Conservation (phyloP, 2,113 vertebrate species). For the Ondatra zibethicus region DNA sequence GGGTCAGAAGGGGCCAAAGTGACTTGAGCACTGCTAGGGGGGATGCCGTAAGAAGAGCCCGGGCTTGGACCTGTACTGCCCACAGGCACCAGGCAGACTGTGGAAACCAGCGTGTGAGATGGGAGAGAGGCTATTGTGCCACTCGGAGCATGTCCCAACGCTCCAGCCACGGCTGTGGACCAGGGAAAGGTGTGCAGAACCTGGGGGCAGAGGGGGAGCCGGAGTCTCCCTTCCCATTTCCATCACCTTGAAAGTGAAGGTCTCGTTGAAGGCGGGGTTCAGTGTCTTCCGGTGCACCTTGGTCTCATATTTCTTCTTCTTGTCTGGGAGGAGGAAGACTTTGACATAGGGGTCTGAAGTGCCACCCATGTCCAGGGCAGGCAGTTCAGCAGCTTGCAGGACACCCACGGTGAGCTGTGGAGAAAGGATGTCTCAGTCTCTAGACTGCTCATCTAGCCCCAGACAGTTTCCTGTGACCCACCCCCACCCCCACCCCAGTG, state of each 20-base stretch:
- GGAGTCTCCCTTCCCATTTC: accelerated
- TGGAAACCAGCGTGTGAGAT: accelerated
- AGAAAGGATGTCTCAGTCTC: not conserved
- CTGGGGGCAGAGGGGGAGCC: not conserved
- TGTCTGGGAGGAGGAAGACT: conserved; percentile 97
- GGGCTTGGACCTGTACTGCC: too few species aligned
- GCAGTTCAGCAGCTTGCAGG: conserved; percentile 96
- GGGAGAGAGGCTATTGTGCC: not conserved
- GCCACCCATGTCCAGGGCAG: conserved; percentile 96
- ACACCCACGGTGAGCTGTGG: conserved; percentile 96
- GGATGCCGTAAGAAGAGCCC: not conserved
- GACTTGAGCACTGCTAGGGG: accelerated
- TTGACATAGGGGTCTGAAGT: conserved; percentile 98
- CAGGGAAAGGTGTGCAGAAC: not conserved
- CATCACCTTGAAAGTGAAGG: conserved; percentile 96
- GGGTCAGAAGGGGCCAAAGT: not conserved
- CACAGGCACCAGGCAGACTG: not conserved
- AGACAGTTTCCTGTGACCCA: not conserved
- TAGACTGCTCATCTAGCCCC: not conserved
- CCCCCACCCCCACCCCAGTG: not conserved
- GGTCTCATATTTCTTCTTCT: conserved; percentile 98
- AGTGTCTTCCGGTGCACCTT: conserved; percentile 99
- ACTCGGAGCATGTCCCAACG: not conserved
- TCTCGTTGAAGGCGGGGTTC: conserved; percentile 97
- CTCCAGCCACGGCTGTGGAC: accelerated